Base-by-base conservation (phyloP, 2,797 vertebrate species). In the Clarias fuscus region DNA sequence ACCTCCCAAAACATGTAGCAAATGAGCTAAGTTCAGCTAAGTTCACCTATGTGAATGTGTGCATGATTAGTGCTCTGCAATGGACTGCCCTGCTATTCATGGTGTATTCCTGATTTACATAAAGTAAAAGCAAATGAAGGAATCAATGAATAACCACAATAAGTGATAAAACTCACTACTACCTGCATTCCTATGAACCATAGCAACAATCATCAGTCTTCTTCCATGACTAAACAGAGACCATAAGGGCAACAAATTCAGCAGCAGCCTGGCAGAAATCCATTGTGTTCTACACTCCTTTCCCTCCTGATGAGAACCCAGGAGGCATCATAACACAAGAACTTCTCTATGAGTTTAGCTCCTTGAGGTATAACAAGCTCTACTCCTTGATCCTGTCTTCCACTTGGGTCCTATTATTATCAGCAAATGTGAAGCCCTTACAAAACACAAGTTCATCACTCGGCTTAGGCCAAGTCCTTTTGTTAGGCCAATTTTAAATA, bases 401-500 rank as follows among this genome's bases (percentile, higher is more conserved):
- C 40, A 68, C 27, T 53, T 82, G 64, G 64, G 80, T 56, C 64
- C 2, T 53, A 68, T 82, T 67, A 82, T 82, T 13, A 53, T 65
- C 24, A 65, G 61, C n/a, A 8, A 4, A 81, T 81, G n/a, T 67
- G 37, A 4, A 82, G 79, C n/a, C n/a, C 43, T 68, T 53, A 68
- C 1, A 65, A 48, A 43, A 22, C 11, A 61, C 59, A 30, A 18
- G 48, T 48, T 65, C 7, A 4, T 43, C 40, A 48, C 24, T 65
- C 24, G 33, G 78, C 59, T 40, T 13, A 13, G 59, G 14, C 24
- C 62, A 67, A 43, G 78, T 43, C 24, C 37, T 80, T 24, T 64
- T 64, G 61, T 81, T 82, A 53, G 14, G 43, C 17, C 43, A 82
- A n/a, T 82, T 82, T 17, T 64, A 62, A 64, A 80, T 64, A 80